phyloP scores from a whole-genome alignment of 2,888 invertebrate species.

The Odontothrips loti region DNA sequence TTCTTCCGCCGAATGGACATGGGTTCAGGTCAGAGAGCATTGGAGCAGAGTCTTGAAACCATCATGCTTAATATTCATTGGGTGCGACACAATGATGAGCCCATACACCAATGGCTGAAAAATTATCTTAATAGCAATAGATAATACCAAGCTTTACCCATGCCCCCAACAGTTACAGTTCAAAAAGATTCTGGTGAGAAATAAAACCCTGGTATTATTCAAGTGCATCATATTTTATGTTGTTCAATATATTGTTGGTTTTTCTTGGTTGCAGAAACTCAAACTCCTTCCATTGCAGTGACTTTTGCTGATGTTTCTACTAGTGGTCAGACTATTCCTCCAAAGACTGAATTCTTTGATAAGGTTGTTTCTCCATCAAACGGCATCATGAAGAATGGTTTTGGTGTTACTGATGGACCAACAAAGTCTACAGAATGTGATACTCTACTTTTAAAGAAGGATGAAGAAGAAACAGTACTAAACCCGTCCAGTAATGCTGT shows the following conservation, averaged over 20 bases:
- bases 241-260: not conserved
- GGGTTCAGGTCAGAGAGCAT: constrained; percentile 58
- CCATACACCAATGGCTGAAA: constrained; percentile 54
- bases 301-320: not conserved
- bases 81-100: constrained; percentile 58
- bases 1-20: constrained; percentile 55
- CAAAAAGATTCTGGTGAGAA: not conserved
- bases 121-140: constrained; percentile 40
- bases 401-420: not conserved
- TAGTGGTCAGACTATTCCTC: not conserved
- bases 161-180: not conserved
- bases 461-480: not conserved
- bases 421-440: not conserved
- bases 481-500: not conserved
- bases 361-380: no score
- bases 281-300: not conserved
- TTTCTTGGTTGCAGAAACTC: not conserved
- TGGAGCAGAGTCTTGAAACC: constrained; percentile 70
- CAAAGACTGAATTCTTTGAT: not conserved
- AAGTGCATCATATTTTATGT: not conserved
- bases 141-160: constrained; percentile 27
- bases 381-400: not conserved
- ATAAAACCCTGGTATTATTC: not conserved
- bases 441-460: not conserved
- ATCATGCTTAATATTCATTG: constrained; percentile 78